These are phyloP conservation scores for Pyralis farinalis DNA, from an alignment of 2,888 invertebrate species.

Conservation along the genomic window DNA sequence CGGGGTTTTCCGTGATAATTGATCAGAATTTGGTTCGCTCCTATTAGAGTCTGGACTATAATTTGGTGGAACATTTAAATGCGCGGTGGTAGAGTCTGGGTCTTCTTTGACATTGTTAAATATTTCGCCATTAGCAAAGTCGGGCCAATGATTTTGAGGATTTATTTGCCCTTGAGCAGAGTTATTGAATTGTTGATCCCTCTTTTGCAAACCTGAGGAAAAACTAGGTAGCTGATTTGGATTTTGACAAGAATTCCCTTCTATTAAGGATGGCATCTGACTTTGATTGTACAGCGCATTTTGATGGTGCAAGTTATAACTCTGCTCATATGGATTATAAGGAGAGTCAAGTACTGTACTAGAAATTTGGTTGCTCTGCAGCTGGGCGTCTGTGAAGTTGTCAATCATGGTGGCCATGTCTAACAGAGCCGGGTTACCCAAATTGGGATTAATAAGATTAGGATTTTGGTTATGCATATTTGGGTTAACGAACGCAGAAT, in stretches of 20 bases:
- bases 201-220: slow-evolving; percentile 60
- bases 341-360: slow-evolving; percentile 90
- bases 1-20: slow-evolving; percentile 41
- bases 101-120: slow-evolving; percentile 84
- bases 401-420: slow-evolving; percentile 90
- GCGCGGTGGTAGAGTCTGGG: slow-evolving; percentile 87
- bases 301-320: slow-evolving; percentile 84
- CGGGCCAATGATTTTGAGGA: slow-evolving; percentile 62
- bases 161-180: slow-evolving; percentile 34
- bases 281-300: slow-evolving; percentile 81
- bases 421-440: slow-evolving; percentile 80
- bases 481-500: slow-evolving; percentile 71
- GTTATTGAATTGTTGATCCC: slow-evolving; percentile 47
- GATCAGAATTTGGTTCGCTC: slow-evolving; percentile 72
- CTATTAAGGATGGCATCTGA: slow-evolving; percentile 75
- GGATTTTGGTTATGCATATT: slow-evolving; percentile 63
- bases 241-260: slow-evolving; percentile 62
- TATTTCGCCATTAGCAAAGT: slow-evolving; percentile 64
- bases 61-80: slow-evolving; percentile 67
- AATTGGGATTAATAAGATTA: slow-evolving; percentile 69
- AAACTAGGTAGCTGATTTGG: slow-evolving; percentile 69
- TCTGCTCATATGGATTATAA: slow-evolving; percentile 82
- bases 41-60: slow-evolving; percentile 74
- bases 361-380: slow-evolving; percentile 92
- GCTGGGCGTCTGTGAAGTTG: slow-evolving; percentile 87